A percentile compares a stretch with the other conserved stretches of the same genome.
Evolutionary conservation across 2,888 invertebrate species (phyloP).

Genomic region (Acrobasis suavella): DNA sequence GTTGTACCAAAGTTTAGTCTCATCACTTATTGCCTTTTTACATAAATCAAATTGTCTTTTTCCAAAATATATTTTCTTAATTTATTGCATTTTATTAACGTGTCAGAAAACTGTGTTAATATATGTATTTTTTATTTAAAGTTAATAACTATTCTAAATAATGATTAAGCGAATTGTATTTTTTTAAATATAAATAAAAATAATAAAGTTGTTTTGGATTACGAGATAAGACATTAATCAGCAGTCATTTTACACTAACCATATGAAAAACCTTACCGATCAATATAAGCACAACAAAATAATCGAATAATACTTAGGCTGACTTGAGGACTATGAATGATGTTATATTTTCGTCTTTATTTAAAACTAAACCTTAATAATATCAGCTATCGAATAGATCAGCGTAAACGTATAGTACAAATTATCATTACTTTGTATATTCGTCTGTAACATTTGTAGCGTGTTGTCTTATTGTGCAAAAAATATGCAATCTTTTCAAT

Average conservation of each 20-base stretch:
- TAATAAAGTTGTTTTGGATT: too few species aligned
- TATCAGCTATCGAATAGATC: slow-evolving; percentile 64
- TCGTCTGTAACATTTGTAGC: slow-evolving; percentile 64
- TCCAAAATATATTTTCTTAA: too few species aligned
- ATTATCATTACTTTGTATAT: slow-evolving; percentile 51
- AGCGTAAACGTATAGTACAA: slow-evolving; percentile 55
- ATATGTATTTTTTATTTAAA: too few species aligned
- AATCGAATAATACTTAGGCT: slow-evolving; percentile 67
- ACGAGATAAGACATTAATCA: too few species aligned
- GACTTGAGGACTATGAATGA: slow-evolving; percentile 57
- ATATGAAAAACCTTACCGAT: slow-evolving; percentile 42
- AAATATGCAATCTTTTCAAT: slow-evolving; percentile 49
- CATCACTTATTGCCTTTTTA: too few species aligned
- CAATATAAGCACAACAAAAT: slow-evolving; percentile 41
- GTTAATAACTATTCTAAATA: too few species aligned
- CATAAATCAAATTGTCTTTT: too few species aligned
- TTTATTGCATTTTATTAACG: too few species aligned
- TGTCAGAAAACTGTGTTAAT: too few species aligned
- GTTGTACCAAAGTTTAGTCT: neutral
- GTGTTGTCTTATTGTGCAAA: slow-evolving; percentile 63
- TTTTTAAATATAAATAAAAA: too few species aligned
- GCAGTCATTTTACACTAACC: slow-evolving; percentile 40
- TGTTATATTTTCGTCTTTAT: slow-evolving; percentile 43
- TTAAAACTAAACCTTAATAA: slow-evolving; percentile 69
- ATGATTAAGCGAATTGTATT: too few species aligned